Base-by-base conservation (phyloP, 2,797 vertebrate species). In the Taenioides sp. region DNA sequence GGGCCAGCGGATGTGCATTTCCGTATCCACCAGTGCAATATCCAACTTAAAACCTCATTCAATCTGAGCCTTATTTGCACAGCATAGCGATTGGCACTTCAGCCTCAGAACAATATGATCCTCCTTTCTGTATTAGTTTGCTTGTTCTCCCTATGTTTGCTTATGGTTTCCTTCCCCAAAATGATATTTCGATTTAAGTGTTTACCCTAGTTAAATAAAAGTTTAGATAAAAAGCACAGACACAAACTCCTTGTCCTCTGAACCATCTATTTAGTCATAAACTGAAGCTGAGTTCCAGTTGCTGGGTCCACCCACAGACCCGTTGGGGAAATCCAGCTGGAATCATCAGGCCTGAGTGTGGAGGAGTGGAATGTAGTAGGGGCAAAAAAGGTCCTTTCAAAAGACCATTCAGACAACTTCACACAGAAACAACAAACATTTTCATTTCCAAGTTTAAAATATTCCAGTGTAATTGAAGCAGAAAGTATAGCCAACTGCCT, bases 361-460 rank as follows among this genome's bases (percentile, higher is more conserved):
- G 90, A 92, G 89, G 86, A 85, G 78, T 84, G 88, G 89, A 92
- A 91, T 92, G 90, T 61, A 69, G 83, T 73, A 61, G 85, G 43
- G 84, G 79, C 83, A 92, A 89, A 93, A 92, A 93, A 90, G 88
- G 76, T 86, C 87, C 84, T 91, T 92, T 92, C 88, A 91, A 50
- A 65, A 71, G 75, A 74, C 78, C 84, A 71, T 76, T 92, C 86
- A 87, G 85, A 86, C 74, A 87, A 79, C 79, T 88, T 88, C 83
- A 82, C 80, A 84, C 67, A 71, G 70, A 82, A 65, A 34, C 3
- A 74, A 67, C 65, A 49, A 72, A 78, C 57, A 65, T 84, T 76
- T 84, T 82, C 71, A 88, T 81, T 76, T 67, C 67, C 73, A 78
- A 40, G 71, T 86, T 77, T 57, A 0, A 80, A 88, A 89, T 79